These are phyloP conservation scores for Altica lythri DNA, from an alignment of 2,888 invertebrate species.

Conservation along the genomic window DNA sequence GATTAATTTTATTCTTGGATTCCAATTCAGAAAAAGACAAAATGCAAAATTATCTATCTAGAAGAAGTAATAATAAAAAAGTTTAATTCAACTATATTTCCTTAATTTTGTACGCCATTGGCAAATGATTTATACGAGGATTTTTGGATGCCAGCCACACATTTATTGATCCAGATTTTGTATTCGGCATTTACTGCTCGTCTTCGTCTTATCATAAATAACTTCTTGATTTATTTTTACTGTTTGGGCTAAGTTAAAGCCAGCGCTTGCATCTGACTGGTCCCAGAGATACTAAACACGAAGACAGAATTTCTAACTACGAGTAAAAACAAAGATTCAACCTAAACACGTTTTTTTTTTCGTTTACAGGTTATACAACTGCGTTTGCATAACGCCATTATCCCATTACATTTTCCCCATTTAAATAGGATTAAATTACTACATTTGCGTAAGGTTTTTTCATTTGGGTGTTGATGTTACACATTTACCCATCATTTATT, in stretches of 20 bases:
- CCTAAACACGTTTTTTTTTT: too few relatives aligned
- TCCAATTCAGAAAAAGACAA: too few relatives aligned
- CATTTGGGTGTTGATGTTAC: too few relatives aligned
- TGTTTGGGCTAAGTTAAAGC: not conserved
- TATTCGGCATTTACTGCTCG: slow-evolving; percentile 38
- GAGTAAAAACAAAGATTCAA: too few relatives aligned
- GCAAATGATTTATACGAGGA: slow-evolving; percentile 25
- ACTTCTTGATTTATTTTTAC: slow-evolving; percentile 20
- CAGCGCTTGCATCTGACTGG: not conserved
- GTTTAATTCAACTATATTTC: not conserved
- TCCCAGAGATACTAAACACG: not conserved
- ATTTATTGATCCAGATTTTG: slow-evolving; percentile 32
- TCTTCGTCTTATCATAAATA: slow-evolving; percentile 41
- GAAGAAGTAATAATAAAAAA: slow-evolving; percentile 6
- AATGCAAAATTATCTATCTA: too few relatives aligned
- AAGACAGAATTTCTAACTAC: not conserved
- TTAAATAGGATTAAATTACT: too few relatives aligned
- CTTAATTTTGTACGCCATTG: slow-evolving; percentile 20
- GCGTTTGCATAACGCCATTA: too few relatives aligned
- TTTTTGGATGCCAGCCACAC: slow-evolving; percentile 39
- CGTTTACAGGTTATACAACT: too few relatives aligned
- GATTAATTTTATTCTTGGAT: too few relatives aligned
- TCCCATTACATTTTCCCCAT: too few relatives aligned
- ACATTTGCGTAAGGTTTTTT: too few relatives aligned
- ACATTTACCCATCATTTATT: too few relatives aligned